phyloP scores from a whole-genome alignment of 2,797 vertebrate genomes.

The Meriones psammophilus region DNA sequence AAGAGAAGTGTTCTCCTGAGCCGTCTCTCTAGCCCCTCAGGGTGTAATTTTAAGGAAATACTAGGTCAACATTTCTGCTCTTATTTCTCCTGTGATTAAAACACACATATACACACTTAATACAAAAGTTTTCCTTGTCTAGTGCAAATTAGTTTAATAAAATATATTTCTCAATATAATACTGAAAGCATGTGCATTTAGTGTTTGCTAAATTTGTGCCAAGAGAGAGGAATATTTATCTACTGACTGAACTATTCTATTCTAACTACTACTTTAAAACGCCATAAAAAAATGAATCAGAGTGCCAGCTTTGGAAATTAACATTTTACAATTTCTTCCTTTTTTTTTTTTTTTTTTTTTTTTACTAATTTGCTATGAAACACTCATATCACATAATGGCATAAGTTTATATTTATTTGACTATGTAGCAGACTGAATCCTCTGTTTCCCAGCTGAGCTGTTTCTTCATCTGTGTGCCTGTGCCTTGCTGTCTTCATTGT shows the following conservation, averaged over 20 bases:
- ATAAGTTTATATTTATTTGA: constrained; percentile 54
- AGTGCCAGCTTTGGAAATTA: constrained; percentile 49
- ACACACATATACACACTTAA: constrained; percentile 25
- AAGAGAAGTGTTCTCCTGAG: background rate
- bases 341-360: background rate
- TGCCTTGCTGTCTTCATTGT: background rate
- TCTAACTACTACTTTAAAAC: constrained; percentile 71
- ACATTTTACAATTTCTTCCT: constrained; percentile 58
- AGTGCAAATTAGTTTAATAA: constrained; percentile 62
- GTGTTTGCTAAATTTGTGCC: constrained; percentile 52
- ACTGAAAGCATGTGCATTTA: constrained; percentile 61
- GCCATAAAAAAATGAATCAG: constrained; percentile 52
- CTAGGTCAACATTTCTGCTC: constrained; percentile 65
- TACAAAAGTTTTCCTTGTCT: constrained; percentile 35
- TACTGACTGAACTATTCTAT: constrained; percentile 62
- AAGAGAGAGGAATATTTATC: constrained; percentile 46
- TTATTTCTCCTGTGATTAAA: constrained; percentile 62
- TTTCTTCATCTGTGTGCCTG: background rate
- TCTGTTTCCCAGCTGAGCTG: constrained; percentile 6
- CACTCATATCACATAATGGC: background rate
- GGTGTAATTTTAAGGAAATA: constrained; percentile 66
- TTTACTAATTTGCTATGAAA: constrained; percentile 60
- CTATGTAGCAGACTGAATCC: constrained; percentile 3
- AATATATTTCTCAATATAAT: constrained; percentile 54
- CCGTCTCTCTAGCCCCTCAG: background rate